Conservation (phyloP, 1,140 invertebrate genomes). For the Anastrepha obliqua region DNA sequence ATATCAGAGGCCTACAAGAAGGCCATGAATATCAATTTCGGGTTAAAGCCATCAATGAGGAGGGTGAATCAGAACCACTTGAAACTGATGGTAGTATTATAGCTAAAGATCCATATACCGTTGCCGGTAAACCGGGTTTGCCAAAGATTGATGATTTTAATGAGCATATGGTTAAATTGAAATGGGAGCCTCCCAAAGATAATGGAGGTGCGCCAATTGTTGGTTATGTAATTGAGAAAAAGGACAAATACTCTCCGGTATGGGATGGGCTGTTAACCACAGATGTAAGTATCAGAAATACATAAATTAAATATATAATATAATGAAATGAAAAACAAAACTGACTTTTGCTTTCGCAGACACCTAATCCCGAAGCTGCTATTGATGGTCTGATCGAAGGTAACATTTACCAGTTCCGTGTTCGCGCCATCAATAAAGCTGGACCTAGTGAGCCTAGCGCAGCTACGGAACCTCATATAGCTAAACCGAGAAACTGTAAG, state of each 20-base stretch:
- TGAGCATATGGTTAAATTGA: slow-evolving; percentile 92
- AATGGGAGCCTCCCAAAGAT: slow-evolving; percentile 93
- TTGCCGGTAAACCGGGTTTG: slow-evolving; percentile 90
- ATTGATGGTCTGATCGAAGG: slow-evolving; percentile 93
- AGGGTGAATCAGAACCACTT: slow-evolving; percentile 97
- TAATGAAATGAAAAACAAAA: slow-evolving; percentile 54
- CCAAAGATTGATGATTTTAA: slow-evolving; percentile 95
- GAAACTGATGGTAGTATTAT: slow-evolving; percentile 86
- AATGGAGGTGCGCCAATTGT: slow-evolving; percentile 96
- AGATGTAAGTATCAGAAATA: slow-evolving; percentile 75
- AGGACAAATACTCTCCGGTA: slow-evolving; percentile 89
- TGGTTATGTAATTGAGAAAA: slow-evolving; percentile 97
- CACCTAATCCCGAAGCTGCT: slow-evolving; percentile 86
- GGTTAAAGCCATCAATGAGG: slow-evolving; percentile 97
- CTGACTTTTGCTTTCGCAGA: slow-evolving; percentile 74
- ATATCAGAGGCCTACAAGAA: slow-evolving; percentile 92
- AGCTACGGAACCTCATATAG: slow-evolving; percentile 88
- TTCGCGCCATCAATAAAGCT: slow-evolving; percentile 94
- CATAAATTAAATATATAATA: slow-evolving; percentile 9
- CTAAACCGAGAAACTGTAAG: slow-evolving; percentile 93
- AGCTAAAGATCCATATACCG: slow-evolving; percentile 78
- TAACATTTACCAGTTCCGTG: slow-evolving; percentile 94
- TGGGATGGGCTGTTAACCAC: slow-evolving; percentile 94
- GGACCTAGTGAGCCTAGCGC: slow-evolving; percentile 93
- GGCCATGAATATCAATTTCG: slow-evolving; percentile 97